Percentiles rank a stretch among this genome's conserved stretches.
phyloP scores from a whole-genome alignment of 1,140 invertebrate genomes.

The Drosophila fuyamai region DNA sequence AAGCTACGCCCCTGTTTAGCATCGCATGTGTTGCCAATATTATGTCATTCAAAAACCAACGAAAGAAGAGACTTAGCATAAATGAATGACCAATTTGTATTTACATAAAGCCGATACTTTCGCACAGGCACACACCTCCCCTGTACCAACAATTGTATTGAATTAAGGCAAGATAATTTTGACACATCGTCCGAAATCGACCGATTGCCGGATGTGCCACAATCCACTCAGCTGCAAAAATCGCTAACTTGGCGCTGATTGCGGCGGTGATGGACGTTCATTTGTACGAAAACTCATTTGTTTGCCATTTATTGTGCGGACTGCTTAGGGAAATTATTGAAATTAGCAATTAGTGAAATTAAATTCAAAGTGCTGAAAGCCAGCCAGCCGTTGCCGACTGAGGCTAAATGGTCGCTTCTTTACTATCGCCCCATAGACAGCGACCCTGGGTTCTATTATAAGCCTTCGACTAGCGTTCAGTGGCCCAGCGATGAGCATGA shows the following conservation, averaged over 20 bases:
- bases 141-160: constrained; percentile 47
- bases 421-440: constrained; percentile 13
- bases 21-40: constrained; percentile 42
- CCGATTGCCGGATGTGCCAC: constrained; percentile 61
- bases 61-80: constrained; percentile 43
- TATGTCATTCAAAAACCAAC: constrained; percentile 57
- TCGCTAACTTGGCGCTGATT: constrained; percentile 10
- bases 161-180: constrained; percentile 67
- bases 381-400: constrained; percentile 42
- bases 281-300: constrained; percentile 56
- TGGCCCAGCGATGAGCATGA: constrained; percentile 13
- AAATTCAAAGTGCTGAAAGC: constrained; percentile 45
- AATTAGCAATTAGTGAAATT: constrained; percentile 74
- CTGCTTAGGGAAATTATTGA: constrained; percentile 69
- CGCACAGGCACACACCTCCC: constrained; percentile 21
- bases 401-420: constrained; percentile 11
- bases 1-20: constrained; percentile 16
- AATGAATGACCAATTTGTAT: constrained; percentile 48
- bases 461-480: constrained; percentile 10
- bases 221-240: constrained; percentile 29
- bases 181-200: constrained; percentile 54
- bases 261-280: constrained; percentile 35
- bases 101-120: constrained; percentile 55
- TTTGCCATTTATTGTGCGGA: constrained; percentile 54
- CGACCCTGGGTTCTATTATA: constrained; percentile 66